Evolutionary conservation across 2,797 vertebrate genomes (phyloP).

Genomic region (Manis pentadactyla): DNA sequence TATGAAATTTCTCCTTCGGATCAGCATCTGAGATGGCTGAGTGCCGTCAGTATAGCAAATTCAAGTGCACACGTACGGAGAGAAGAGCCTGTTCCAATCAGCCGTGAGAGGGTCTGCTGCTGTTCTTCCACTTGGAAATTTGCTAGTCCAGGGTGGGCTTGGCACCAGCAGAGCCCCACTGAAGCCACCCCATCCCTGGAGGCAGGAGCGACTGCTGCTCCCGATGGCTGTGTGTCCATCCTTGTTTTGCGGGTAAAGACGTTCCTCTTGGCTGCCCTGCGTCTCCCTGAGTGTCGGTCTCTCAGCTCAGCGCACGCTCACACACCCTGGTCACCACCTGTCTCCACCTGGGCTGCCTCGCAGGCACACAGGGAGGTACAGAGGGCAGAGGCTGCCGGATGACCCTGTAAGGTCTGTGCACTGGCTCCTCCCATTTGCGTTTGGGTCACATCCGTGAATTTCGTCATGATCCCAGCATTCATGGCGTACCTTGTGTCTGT

Average conservation of each 20-base stretch:
- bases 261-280: too few relatives aligned
- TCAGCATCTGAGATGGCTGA: neutral
- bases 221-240: rapidly evolving
- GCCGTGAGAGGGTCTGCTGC: neutral
- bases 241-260: too few relatives aligned
- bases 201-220: too few relatives aligned
- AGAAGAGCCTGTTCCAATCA: rapidly evolving
- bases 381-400: neutral
- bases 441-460: rapidly evolving
- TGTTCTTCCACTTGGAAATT: neutral
- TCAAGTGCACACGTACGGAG: rapidly evolving
- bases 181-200: too few relatives aligned
- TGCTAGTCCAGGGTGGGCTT: neutral
- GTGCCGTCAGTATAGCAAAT: rapidly evolving
- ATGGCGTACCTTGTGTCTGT: neutral
- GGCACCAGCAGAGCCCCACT: neutral
- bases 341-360: rapidly evolving
- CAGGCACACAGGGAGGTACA: neutral
- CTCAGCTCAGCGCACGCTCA: too few relatives aligned
- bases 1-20: neutral
- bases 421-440: neutral
- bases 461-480: rapidly evolving
- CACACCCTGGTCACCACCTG: neutral
- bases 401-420: neutral
- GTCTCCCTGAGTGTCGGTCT: rapidly evolving